These are phyloP conservation scores for Rhamnusium bicolor DNA, from an alignment of 2,888 invertebrate species.

Conservation along the genomic window DNA sequence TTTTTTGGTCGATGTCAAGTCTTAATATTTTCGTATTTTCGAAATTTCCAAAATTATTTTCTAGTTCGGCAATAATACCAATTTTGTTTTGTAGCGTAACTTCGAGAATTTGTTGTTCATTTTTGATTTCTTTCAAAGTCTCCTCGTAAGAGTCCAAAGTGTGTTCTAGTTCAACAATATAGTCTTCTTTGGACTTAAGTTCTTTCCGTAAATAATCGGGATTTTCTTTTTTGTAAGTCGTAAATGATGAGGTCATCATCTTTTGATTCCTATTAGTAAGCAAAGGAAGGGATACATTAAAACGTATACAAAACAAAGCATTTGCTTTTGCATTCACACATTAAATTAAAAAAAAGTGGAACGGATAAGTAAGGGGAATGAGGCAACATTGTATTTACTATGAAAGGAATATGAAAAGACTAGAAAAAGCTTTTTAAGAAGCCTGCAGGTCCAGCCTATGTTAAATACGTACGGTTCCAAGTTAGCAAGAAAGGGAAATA, in stretches of 20 bases:
- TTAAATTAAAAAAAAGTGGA: slow-evolving; percentile 48
- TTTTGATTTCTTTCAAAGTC: slow-evolving; percentile 73
- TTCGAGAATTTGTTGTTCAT: slow-evolving; percentile 62
- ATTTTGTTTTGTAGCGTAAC: slow-evolving; percentile 58
- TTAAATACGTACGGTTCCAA: slow-evolving; percentile 59
- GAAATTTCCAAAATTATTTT: slow-evolving; percentile 53
- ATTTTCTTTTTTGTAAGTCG: slow-evolving; percentile 49
- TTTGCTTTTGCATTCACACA: slow-evolving; percentile 45
- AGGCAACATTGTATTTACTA: slow-evolving; percentile 65
- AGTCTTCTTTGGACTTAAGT: slow-evolving; percentile 55
- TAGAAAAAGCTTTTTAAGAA: slow-evolving; percentile 97
- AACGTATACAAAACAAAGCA: slow-evolving; percentile 49
- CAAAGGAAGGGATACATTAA: slow-evolving; percentile 43
- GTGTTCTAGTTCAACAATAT: slow-evolving; percentile 71
- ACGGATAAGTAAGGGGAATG: slow-evolving; percentile 63
- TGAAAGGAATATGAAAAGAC: slow-evolving; percentile 64
- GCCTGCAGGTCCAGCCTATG: slow-evolving; percentile 91
- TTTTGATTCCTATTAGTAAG: slow-evolving; percentile 43
- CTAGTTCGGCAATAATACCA: slow-evolving; percentile 52
- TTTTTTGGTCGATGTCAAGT: slow-evolving; percentile 40
- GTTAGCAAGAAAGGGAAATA: slow-evolving; percentile 58
- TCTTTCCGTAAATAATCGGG: slow-evolving; percentile 53
- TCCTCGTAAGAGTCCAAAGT: slow-evolving; percentile 74
- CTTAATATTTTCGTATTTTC: slow-evolving; percentile 42
- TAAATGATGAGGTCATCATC: slow-evolving; percentile 47